Evolutionary conservation across 2,113 vertebrate species (phyloP), one percentile per base, ranked within the genome.

Genomic region (Eleginops maclovinus): DNA sequence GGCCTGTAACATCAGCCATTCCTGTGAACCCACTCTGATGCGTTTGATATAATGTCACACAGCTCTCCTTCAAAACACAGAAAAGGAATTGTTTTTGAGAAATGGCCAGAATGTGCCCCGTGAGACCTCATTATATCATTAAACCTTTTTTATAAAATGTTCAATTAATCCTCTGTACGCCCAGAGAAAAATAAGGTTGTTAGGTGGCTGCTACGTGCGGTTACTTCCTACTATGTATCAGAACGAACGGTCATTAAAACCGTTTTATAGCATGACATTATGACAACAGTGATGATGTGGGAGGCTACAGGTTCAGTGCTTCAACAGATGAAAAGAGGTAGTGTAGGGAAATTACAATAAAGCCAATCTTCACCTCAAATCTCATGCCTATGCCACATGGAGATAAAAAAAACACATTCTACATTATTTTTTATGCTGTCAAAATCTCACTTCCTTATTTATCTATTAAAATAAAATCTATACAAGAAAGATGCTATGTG

Each of bases 11-110:
- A 64, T 60, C 75, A 53, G 71, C 46, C 80, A 64, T 83, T 83
- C 67, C 84, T 65, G 44, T 69, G 63, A 80, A 62, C 81, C 68
- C 76, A 77, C 84, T 36, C 26, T 8, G 24, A 41, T 64, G 36
- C 19, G 26, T n/a, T 24, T 43, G 53, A 85, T 54, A 43, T 26
- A 40, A 72, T 19, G 63, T 69, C 66, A 71, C 73, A 59, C 36
- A 16, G 15, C 55, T 24, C 47, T 71, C 44, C 61, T 61, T 69
- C 44, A 67, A 26, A 50, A 62, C 28, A 59, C 9, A 21, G 17
- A 36, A 4, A 50, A 59, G 3, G 12, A 26, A 15, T 28, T 3
- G 16, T 47, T 16, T 47, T 47, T 47, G 46, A 15, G 31, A 17
- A 28, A 55, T 55, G 6, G 22, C 13, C 64, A 22, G 58, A 58